Base-by-base conservation (phyloP, 2,797 vertebrate genomes). In the Sebastes baramenuke region DNA sequence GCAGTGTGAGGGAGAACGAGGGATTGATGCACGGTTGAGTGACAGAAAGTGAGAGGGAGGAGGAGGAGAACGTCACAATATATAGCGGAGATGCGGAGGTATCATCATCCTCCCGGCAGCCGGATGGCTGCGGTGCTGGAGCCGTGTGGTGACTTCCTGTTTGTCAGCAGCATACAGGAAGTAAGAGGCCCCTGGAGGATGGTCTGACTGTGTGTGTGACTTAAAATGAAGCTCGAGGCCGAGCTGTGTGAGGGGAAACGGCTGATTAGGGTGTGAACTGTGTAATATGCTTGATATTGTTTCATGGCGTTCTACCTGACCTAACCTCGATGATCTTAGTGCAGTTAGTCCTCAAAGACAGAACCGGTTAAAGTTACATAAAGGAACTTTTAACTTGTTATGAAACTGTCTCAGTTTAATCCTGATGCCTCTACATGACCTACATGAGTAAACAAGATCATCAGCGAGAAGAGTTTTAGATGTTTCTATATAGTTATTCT, bases 71-170 rank as follows among this genome's bases (percentile, higher is more conserved):
- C 49, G 56, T 75, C 34, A 69, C 12, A 80, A 32, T 61, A 3
- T 52, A 42, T 16, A 5, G 71, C 72, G 29, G 42, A 58, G 32
- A 71, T 80, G 58, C 22, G 30, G 34, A 79, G 66, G 67, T 77
- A 72, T 85, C 82, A 84, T 78, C 82, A 84, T 92, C 87, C 87
- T 92, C 87, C 87, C 79, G 94, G 94, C 94, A 95, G 95, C 95
- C 96, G 96, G 96, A 97, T 96, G 95, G 54, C 92, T 97, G 96
- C 89, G 95, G 88, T 84, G 59, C 72, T 74, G 46, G 81, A 89
- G 89, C 77, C 88, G 94, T 90, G 91, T 81, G 91, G 91, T 90
- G 90, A 94, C 91, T 95, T 95, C 94, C 94, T 95, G 92, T 94
- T 93, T 94, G 91, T 93, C 75, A 89, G 86, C 79, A 69, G 85